Percentiles rank a stretch among this genome's conserved stretches.
Evolutionary conservation across 1,140 invertebrate species (phyloP).

Genomic region (Drosophila melanica): DNA sequence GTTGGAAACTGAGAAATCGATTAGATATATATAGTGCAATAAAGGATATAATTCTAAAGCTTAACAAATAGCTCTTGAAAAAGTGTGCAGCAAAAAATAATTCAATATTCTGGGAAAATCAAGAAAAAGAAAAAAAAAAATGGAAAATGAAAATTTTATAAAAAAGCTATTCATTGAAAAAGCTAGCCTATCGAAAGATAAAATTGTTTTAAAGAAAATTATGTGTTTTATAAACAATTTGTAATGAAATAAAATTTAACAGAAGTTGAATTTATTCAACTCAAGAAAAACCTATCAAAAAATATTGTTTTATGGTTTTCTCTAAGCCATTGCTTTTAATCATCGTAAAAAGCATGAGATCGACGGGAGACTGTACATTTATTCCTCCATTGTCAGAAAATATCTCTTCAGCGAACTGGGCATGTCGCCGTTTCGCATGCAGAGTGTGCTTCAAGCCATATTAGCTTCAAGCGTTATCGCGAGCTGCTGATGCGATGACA

Average conservation of each 20-base stretch:
- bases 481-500: not conserved
- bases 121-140: no score
- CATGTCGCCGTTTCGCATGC: not conserved
- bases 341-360: not conserved
- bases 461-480: not conserved
- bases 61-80: not conserved
- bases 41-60: not conserved
- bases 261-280: no score
- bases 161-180: no score
- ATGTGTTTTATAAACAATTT: no score
- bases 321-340: not conserved
- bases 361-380: not conserved
- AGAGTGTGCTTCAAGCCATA: not conserved
- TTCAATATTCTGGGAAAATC: no score
- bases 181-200: no score
- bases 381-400: not conserved
- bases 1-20: constrained; percentile 15
- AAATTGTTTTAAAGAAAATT: no score
- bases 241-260: no score
- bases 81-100: not conserved
- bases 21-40: constrained; percentile 2
- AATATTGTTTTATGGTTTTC: no score
- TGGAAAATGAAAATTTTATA: no score
- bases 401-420: not conserved
- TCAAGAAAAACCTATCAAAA: no score